Conservation (phyloP, 1,140 invertebrate species). For the Agrypnia vestita region DNA sequence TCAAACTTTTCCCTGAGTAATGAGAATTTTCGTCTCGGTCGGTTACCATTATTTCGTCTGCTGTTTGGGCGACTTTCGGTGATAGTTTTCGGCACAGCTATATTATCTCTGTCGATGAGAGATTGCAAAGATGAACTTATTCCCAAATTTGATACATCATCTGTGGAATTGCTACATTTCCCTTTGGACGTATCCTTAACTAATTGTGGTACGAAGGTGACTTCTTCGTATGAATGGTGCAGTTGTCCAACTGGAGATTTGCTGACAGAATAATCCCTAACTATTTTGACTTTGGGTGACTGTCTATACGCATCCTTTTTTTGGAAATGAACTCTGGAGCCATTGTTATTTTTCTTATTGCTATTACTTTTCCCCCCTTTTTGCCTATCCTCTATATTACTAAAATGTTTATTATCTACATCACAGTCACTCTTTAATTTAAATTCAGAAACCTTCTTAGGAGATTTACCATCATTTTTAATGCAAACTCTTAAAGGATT, state of each 20-base stretch:
- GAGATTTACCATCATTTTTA: background rate
- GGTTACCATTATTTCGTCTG: conserved; percentile 68
- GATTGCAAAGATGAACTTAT: conserved; percentile 71
- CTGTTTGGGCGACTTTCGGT: conserved; percentile 65
- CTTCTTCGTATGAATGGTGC: conserved; percentile 71
- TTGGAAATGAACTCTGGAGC: conserved; percentile 42
- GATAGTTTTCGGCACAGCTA: conserved; percentile 61
- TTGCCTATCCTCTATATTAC: conserved; percentile 30
- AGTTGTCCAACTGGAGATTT: conserved; percentile 58
- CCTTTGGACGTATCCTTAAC: conserved; percentile 65
- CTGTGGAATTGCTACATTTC: conserved; percentile 49
- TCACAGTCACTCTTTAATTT: conserved; percentile 43
- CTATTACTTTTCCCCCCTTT: conserved; percentile 28
- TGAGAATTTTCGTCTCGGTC: conserved; percentile 76
- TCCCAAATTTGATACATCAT: conserved; percentile 65
- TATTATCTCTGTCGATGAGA: conserved; percentile 68
- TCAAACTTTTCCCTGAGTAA: conserved; percentile 77
- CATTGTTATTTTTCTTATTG: conserved; percentile 28
- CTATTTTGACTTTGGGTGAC: conserved; percentile 59
- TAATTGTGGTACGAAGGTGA: conserved; percentile 71
- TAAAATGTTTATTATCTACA: conserved; percentile 40
- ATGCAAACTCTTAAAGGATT: background rate
- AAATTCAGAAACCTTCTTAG: conserved; percentile 5
- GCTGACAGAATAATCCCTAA: conserved; percentile 64
- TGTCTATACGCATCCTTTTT: conserved; percentile 47